A percentile compares a stretch with the other conserved stretches of the same genome.
Conservation (phyloP, 2,888 invertebrate genomes). For the Tetragonisca angustula region DNA sequence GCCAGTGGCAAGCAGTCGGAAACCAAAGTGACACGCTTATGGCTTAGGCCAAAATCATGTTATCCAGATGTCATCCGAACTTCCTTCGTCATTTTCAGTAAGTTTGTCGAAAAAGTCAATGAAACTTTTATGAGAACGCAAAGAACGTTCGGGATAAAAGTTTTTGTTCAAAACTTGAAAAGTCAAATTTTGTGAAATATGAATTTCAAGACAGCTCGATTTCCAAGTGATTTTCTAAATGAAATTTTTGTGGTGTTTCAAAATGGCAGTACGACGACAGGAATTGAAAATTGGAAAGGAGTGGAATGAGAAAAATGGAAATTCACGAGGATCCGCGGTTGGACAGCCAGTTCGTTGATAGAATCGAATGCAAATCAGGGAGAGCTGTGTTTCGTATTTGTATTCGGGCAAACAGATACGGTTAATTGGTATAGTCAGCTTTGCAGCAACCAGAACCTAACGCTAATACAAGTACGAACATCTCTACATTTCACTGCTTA, state of each 20-base stretch:
- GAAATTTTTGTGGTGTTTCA: background rate
- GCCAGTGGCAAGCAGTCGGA: background rate
- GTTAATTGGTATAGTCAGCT: background rate
- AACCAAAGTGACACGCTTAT: background rate
- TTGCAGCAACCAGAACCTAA: slow-evolving; percentile 13
- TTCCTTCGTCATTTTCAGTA: no score
- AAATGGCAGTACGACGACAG: background rate
- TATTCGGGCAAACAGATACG: slow-evolving; percentile 15
- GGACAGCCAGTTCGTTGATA: background rate
- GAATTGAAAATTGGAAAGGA: background rate
- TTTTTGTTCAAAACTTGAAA: no score
- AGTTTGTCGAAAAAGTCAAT: background rate
- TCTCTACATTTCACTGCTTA: slow-evolving; percentile 6
- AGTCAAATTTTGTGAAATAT: background rate
- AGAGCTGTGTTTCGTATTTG: background rate
- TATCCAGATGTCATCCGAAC: no score
- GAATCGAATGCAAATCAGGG: slow-evolving; percentile 16
- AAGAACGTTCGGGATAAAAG: background rate
- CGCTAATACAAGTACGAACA: slow-evolving; percentile 26
- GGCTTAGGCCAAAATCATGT: background rate
- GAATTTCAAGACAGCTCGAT: background rate
- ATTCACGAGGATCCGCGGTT: background rate
- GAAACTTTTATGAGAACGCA: background rate
- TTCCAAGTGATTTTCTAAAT: background rate
- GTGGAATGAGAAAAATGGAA: background rate